Evolutionary conservation across 2,113 vertebrate species (phyloP).

Genomic region (Microcebus lehilahytsara): DNA sequence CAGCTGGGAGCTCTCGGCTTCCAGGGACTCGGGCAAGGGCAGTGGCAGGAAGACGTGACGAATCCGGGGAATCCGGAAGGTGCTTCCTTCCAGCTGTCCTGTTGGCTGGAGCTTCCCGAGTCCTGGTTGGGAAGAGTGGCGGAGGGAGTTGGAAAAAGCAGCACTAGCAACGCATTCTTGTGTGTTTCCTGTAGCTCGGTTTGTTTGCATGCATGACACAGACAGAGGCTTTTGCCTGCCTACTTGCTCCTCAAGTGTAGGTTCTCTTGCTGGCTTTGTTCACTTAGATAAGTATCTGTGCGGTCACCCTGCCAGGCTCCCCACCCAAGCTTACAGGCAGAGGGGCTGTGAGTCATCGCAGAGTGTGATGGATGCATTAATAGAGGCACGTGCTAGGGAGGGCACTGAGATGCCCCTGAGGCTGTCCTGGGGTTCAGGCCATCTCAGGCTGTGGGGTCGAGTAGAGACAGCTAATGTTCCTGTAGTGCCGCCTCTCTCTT

Average conservation of each 20-base stretch:
- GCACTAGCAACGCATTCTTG: not conserved
- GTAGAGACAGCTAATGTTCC: fast-evolving
- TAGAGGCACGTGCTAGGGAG: not conserved
- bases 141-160: not conserved
- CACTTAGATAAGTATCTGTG: not conserved
- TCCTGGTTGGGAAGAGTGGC: not conserved
- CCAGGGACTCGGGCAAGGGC: not conserved
- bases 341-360: not conserved
- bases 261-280: not conserved
- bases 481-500: too few relatives aligned
- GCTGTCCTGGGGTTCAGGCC: not conserved
- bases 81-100: not conserved
- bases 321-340: not conserved
- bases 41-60: not conserved
- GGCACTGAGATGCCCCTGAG: not conserved
- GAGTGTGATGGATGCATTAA: fast-evolving
- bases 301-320: not conserved
- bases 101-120: not conserved
- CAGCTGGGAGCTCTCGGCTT: not conserved
- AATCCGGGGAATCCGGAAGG: not conserved
- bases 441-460: not conserved
- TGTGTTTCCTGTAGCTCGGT: not conserved
- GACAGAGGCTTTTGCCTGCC: not conserved
- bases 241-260: not conserved
- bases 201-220: fast-evolving